These are phyloP conservation scores for Drosophila mayaguana DNA, from an alignment of 2,888 invertebrate species.

Conservation along the genomic window DNA sequence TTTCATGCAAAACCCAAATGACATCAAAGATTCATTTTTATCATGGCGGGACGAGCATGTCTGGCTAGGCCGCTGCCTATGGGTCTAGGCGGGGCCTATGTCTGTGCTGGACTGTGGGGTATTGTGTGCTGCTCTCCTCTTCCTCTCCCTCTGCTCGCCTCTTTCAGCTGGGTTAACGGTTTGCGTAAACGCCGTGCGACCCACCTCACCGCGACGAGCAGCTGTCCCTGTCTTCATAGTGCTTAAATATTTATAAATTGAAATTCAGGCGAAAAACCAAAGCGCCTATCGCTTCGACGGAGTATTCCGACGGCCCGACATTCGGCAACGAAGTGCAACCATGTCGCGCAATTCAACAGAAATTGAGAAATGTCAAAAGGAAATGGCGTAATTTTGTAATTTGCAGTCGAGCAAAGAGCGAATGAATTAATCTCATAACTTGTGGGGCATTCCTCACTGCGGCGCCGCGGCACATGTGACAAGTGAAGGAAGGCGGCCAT, in stretches of 20 bases:
- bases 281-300: constrained; percentile 57
- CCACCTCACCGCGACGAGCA: constrained; percentile 42
- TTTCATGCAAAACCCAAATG: constrained; percentile 72
- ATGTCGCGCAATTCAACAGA: constrained; percentile 66
- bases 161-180: constrained; percentile 38
- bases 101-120: constrained; percentile 19
- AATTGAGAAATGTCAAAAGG: constrained; percentile 78
- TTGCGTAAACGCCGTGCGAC: constrained; percentile 56
- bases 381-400: constrained; percentile 78
- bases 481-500: constrained; percentile 12
- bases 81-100: constrained; percentile 18
- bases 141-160: not conserved
- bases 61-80: constrained; percentile 32
- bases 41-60: constrained; percentile 62
- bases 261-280: constrained; percentile 77
- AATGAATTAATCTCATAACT: constrained; percentile 76
- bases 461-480: constrained; percentile 36
- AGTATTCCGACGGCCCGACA: constrained; percentile 31
- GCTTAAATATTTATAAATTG: constrained; percentile 78
- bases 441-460: constrained; percentile 29
- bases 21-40: constrained; percentile 80
- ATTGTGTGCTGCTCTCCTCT: not conserved
- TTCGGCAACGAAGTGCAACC: constrained; percentile 47
- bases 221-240: constrained; percentile 52
- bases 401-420: constrained; percentile 75